Percentiles rank a stretch among this genome's conserved stretches.
Evolutionary conservation across 2,113 vertebrate species (phyloP).

Genomic region (Notothenia rossii): DNA sequence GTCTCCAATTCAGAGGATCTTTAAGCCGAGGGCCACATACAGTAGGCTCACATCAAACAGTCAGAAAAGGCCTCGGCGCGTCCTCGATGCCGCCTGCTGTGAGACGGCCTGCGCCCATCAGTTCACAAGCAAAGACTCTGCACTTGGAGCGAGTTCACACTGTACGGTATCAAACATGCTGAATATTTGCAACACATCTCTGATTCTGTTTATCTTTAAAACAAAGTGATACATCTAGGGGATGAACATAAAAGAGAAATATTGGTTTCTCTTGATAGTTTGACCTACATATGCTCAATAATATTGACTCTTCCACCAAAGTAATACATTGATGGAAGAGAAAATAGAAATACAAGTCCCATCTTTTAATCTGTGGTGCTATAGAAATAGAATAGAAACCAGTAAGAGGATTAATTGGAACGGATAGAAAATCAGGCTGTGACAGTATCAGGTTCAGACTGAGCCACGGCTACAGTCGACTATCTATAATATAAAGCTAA

Average conservation of each 20-base stretch:
- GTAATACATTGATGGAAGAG: conserved; percentile 9
- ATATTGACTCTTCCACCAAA: conserved; percentile 22
- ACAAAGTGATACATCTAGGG: neutral
- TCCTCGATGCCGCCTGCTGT: neutral
- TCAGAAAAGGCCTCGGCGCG: neutral
- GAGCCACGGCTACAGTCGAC: neutral
- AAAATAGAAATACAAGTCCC: conserved; percentile 15
- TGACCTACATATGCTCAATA: conserved; percentile 1
- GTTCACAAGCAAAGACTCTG: neutral
- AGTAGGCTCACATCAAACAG: neutral
- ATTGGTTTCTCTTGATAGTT: neutral
- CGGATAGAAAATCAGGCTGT: conserved; percentile 39
- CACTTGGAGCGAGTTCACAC: neutral
- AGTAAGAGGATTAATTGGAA: conserved; percentile 58
- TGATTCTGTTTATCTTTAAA: neutral
- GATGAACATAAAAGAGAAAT: neutral
- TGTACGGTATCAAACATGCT: neutral
- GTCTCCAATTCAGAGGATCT: neutral
- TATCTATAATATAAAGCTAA: conserved; percentile 16
- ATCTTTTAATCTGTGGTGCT: conserved; percentile 44
- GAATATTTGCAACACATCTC: neutral
- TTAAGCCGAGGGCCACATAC: neutral
- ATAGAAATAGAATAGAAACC: conserved; percentile 47
- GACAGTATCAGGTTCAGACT: conserved; percentile 35
- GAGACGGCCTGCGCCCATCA: neutral